phyloP scores from a whole-genome alignment of 2,113 vertebrate genomes.

The Osmerus eperlanus region DNA sequence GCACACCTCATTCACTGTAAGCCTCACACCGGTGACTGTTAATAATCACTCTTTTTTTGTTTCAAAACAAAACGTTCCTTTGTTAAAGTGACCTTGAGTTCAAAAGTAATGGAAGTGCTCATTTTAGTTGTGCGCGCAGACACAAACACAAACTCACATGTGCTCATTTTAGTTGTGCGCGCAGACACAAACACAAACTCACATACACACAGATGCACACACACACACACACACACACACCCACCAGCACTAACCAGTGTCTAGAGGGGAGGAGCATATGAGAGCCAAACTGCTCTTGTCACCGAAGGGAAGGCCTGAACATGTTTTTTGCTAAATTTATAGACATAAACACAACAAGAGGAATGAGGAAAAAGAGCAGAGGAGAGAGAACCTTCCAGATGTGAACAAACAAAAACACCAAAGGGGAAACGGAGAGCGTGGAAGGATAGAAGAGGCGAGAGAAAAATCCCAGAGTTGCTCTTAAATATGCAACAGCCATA shows the following conservation, averaged over 20 bases:
- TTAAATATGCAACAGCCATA: too few species aligned
- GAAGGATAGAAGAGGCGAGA: conserved; percentile 48
- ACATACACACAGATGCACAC: background rate
- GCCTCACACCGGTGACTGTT: background rate
- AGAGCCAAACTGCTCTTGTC: conserved; percentile 64
- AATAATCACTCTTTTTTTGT: background rate
- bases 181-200: conserved; percentile 6
- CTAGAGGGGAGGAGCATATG: conserved; percentile 57
- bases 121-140: background rate
- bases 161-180: too few species aligned
- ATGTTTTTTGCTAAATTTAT: conserved; percentile 55
- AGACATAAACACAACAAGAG: conserved; percentile 56
- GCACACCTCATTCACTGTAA: conserved; percentile 12
- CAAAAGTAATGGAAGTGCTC: too few species aligned
- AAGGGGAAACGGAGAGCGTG: conserved; percentile 26
- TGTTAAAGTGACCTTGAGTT: too few species aligned
- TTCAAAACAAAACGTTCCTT: too few species aligned
- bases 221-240: background rate
- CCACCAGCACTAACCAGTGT: conserved; percentile 44
- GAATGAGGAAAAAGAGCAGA: conserved; percentile 23
- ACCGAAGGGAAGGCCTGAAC: conserved; percentile 54
- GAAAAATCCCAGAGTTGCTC: conserved; percentile 11
- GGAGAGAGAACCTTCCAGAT: conserved; percentile 48
- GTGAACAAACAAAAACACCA: conserved; percentile 46
- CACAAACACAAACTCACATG: conserved; percentile 8